Evolutionary conservation across 2,113 vertebrate genomes (phyloP), one percentile per base, ranked within the genome.

Genomic region (Andinoacara biseriatus): DNA sequence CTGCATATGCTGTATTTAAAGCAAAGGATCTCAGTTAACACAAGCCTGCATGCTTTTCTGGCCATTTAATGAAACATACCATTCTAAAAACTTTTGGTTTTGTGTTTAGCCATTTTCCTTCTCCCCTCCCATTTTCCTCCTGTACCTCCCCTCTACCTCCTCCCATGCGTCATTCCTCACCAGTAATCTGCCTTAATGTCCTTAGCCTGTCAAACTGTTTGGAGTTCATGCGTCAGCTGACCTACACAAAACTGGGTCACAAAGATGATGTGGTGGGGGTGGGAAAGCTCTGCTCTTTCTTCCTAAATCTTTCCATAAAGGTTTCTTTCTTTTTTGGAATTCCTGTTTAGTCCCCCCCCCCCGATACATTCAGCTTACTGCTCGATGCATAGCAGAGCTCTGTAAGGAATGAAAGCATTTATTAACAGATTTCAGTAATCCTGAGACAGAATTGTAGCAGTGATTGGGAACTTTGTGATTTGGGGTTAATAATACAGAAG

Each of bases 181-280:
- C 46, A n/a, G 80, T 93, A 93, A 94, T 93, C 91, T 92, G 60
- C n/a, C 78, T 63, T 91, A 93, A 92, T 91, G 89, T 91, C 80
- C 82, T 94, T 92, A 93, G 80, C 86, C 82, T 38, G 54, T 63
- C 52, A 57, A 77, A 54, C 78, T 89, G 81, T 88, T 92, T 84
- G 80, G 75, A 81, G 89, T 78, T 86, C 63, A 22, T 58, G 75
- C 24, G 84, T 94, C 89, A 93, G 86, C 89, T 93, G 93, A 94
- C 91, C 88, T 60, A 76, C 46, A 62, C 81, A 85, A 82, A 94
- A 92, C 80, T 94, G 83, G 94, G 92, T 92, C 94, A 94, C 81
- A 49, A 74, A 60, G 67, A 78, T 18, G 5, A 29, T 1, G 24
- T 61, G 59, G 31, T 9, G 17, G 13, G 57, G 63, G 59, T 13